phyloP scores from a whole-genome alignment of 37 sponge, comb jelly and placozoan genomes.

The Aphrocallistes beatrix region DNA sequence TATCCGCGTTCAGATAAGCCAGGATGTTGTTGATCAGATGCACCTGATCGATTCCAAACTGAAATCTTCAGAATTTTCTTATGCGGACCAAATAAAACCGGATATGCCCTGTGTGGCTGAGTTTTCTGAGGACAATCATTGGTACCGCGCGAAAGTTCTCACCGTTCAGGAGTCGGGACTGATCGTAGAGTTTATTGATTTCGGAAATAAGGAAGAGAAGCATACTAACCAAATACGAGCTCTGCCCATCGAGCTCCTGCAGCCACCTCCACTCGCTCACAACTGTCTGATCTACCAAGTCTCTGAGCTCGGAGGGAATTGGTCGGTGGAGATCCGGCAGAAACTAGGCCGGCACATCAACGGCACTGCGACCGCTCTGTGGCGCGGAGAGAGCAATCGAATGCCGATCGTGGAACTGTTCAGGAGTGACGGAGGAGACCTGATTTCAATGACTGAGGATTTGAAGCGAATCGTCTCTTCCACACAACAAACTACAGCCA shows the following conservation, averaged over 20 bases:
- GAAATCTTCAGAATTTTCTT: background rate
- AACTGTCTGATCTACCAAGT: background rate
- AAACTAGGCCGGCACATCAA: background rate
- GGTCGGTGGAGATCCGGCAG: background rate
- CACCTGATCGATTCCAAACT: background rate
- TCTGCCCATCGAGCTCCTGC: background rate
- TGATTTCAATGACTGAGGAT: background rate
- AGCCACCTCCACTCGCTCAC: background rate
- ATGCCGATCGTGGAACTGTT: background rate
- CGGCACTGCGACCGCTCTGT: background rate
- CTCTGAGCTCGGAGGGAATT: background rate
- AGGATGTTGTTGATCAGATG: background rate
- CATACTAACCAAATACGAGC: constrained; percentile 10
- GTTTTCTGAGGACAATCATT: background rate
- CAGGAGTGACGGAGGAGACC: background rate
- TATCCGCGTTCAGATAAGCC: background rate
- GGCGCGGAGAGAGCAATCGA: background rate
- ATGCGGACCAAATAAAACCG: background rate
- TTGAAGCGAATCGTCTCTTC: too few species aligned
- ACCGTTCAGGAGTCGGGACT: constrained; percentile 6
- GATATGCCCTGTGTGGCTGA: background rate
- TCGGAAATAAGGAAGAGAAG: constrained; percentile 1
- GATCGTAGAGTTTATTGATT: background rate
- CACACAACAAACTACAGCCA: background rate
- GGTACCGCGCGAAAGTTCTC: background rate